A percentile compares a stretch with the other conserved stretches of the same genome.
Evolutionary conservation across 2,797 vertebrate species (phyloP).

Genomic region (Etheostoma perlongum): DNA sequence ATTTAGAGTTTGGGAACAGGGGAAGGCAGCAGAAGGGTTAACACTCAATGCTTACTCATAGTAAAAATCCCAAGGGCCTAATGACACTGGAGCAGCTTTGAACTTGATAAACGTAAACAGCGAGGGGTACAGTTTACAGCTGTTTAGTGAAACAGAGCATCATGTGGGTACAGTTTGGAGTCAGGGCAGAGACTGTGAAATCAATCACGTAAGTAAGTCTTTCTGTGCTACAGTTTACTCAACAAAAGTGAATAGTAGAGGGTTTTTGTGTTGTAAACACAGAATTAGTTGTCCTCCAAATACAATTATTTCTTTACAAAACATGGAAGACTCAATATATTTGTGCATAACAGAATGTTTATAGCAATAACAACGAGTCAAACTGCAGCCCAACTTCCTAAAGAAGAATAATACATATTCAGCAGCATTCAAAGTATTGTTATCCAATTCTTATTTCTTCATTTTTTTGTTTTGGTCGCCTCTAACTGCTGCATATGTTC

Average conservation of each 20-base stretch:
- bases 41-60: conserved; percentile 58
- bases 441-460: too few species aligned
- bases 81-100: conserved; percentile 58
- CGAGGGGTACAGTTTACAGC: conserved; percentile 44
- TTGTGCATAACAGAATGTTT: conserved; percentile 21
- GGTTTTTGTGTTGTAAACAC: background rate
- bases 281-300: conserved; percentile 12
- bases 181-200: conserved; percentile 28
- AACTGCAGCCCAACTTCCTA: conserved; percentile 38
- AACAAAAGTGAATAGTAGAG: background rate
- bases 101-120: conserved; percentile 70
- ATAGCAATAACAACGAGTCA: conserved; percentile 29
- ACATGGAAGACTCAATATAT: conserved; percentile 12
- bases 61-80: conserved; percentile 61
- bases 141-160: conserved; percentile 33
- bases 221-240: background rate
- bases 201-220: conserved; percentile 12
- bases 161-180: conserved; percentile 42
- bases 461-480: too few species aligned
- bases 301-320: background rate
- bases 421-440: too few species aligned
- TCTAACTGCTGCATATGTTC: too few species aligned
- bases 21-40: conserved; percentile 42
- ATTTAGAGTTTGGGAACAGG: conserved; percentile 25
- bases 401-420: conserved; percentile 1